Evolutionary conservation across 2,888 invertebrate genomes (phyloP), one percentile per base, ranked within the genome.

Genomic region (Creontiades dilutus): DNA sequence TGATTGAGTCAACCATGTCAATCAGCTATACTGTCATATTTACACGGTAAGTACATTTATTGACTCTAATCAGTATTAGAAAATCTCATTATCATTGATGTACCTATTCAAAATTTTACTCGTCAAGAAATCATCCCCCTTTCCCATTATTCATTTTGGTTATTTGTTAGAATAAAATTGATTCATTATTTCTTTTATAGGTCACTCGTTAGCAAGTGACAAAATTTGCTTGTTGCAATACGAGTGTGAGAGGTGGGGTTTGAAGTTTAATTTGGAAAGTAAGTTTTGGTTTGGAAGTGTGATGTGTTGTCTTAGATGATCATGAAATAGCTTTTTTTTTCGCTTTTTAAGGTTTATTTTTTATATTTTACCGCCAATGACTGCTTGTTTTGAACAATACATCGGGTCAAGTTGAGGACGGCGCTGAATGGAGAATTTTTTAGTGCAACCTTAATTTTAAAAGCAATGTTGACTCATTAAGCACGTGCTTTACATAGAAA

Each of bases 221-320:
- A 97, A 97, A 85, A 85, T 85, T 85, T 85, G 85, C 85, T 57
- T 85, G 37, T 85, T 85, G 92, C 97, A 97, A 93, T 97, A 96
- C 93, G 97, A 97, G 94, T 97, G 97, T 93, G 97, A 97, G 93
- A 96, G 96, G 92, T 97, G 97, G 97, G 97, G 97, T 92, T 95
- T 96, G 93, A 96, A 96, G 94, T 96, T 96, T 94, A 96, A 96
- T 94, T 94, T 96, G 93, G 96, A 96, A 96, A 96, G 96, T 96
- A 95, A 94, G 93, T 93, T 48, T 13, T 11, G 37, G 46, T 80
- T 47, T 78, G n/a, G 61, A 19, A 61, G n/a, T 37, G 37, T 16
- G 28, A 0, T n/a, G 11, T n/a, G 11, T 46, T 46, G 80, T 46
- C 37, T 46, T 80, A 47, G 48, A 46, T n/a, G 48, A 47, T 14